A percentile compares a stretch with the other conserved stretches of the same genome.
Conservation (phyloP, 2,797 vertebrate species). For the Phoebastria nigripes region DNA sequence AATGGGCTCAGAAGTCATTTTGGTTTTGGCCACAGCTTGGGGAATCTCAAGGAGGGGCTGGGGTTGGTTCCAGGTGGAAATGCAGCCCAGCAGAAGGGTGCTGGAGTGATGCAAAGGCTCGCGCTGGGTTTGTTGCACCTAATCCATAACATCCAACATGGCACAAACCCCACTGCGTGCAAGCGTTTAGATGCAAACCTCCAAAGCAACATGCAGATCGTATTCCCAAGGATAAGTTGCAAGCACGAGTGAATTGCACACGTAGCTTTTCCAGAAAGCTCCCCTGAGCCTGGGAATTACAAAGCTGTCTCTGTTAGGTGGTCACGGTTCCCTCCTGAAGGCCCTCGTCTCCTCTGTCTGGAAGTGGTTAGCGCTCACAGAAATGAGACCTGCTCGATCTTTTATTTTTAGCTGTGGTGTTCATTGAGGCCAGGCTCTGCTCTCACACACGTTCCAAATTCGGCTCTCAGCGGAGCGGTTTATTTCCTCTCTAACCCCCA, state of each 20-base stretch:
- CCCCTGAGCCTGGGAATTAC: background rate
- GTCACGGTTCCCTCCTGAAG: background rate
- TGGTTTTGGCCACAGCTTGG: background rate
- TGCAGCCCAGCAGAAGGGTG: background rate
- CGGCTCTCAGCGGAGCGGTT: rapidly evolving
- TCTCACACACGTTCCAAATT: background rate
- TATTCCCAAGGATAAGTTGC: background rate
- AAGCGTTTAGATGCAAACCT: background rate
- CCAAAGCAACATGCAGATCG: rapidly evolving
- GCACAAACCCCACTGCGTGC: rapidly evolving
- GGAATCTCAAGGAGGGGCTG: background rate
- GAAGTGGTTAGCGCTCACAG: background rate
- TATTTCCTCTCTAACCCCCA: background rate
- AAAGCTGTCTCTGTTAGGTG: background rate
- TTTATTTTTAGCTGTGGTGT: background rate
- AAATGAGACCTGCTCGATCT: background rate
- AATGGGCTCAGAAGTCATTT: rapidly evolving
- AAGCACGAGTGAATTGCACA: rapidly evolving
- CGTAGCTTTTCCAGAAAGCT: rapidly evolving
- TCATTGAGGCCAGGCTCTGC: background rate
- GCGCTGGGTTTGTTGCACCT: background rate
- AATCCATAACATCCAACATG: rapidly evolving
- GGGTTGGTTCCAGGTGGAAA: background rate
- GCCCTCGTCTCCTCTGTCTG: background rate
- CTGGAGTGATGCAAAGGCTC: rapidly evolving